Evolutionary conservation across 2,113 vertebrate genomes (phyloP), one percentile per base, ranked within the genome.

Genomic region (Microtus ochrogaster): DNA sequence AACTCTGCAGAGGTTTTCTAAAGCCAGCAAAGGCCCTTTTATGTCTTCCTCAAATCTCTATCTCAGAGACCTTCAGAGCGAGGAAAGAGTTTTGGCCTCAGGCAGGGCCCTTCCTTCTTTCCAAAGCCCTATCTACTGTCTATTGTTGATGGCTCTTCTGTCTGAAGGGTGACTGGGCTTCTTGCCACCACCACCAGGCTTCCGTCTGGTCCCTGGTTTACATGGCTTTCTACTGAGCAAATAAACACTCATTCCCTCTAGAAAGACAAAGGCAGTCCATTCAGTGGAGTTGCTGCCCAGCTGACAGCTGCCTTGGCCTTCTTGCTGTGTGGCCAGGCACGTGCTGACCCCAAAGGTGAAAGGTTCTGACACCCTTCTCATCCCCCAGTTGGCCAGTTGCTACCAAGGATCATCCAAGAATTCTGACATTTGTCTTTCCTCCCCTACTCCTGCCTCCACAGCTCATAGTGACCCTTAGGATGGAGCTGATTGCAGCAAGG

Each of bases 381-480:
- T 95, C 83, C 84, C 63, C 82, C 47, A n/a, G 83, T 44, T 94
- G 79, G 11, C 88, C 86, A 94, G 41, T 89, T 58, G 78, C 70
- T 93, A 63, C 44, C 84, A 78, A 83, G 78, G 84, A 94, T 96
- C 92, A 91, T 94, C 70, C 87, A 98, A 96, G 93, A 97, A 97
- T 96, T 94, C 77, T 98, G 97, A 96, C 96, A 97, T 98, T 98
- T 98, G 87, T 91, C 92, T 97, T 98, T 76, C 90, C 87, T 72
- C 95, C 90, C 58, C 95, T 97, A 90, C 94, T 97, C n/a, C 89
- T 95, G 96, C 97, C 94, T 98, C 96, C 97, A 95, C 68, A 95
- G 61, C 78, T 95, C 85, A 92, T 58, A 94, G 68, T n/a, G 76
- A 92, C 92, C 83, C 91, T 95, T 91, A 65, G 91, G 77, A 94